Base-by-base conservation (phyloP, 92 coral and sea anemone species). In the Pocillopora meandrina region DNA sequence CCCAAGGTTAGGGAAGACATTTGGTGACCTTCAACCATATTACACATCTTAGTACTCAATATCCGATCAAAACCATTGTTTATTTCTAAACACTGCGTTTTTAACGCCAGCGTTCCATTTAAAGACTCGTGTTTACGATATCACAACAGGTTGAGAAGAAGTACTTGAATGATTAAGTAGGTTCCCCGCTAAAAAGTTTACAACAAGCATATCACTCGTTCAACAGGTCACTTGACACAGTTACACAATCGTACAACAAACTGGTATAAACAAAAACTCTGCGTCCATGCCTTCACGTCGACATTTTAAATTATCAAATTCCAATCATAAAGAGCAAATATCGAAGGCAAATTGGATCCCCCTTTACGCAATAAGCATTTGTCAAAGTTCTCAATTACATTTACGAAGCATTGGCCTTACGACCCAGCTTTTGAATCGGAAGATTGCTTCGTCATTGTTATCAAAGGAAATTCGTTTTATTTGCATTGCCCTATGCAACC, bases 121-220 rank as follows among this genome's bases (percentile, higher is more conserved):
- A 21, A 18, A 77, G 56, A 62, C 13, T 31, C n/a, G n/a, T 47
- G 49, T 78, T 78, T 79, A 23, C 17, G 15, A 58, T 20, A 66
- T 21, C n/a, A 36, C 71, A 65, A 79, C 74, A 55, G 65, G 63
- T 79, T 16, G 0, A 1, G 35, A 69, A 26, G 17, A 26, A 62
- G 34, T 55, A 35, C 76, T 49, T 3, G 56, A 68, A 60, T 79
- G 65, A 56, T 79, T 79, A 55, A 47, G 72, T 21, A 65, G n/a
- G 73, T 17, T 26, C 57, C 84, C 84, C 31, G 84, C 19, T 33
- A 34, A 33, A 57, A 57, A 56, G 66, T 69, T 80, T 80, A 47
- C 55, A 12, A 9, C 47, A 33, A 59, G 74, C 65, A 56, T 12
- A 56, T 80, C 12, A 80, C 76, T 66, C 56, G 31, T 80, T 80